Evolutionary conservation across 2,888 invertebrate genomes (phyloP).

Genomic region (Sisyra terminalis): DNA sequence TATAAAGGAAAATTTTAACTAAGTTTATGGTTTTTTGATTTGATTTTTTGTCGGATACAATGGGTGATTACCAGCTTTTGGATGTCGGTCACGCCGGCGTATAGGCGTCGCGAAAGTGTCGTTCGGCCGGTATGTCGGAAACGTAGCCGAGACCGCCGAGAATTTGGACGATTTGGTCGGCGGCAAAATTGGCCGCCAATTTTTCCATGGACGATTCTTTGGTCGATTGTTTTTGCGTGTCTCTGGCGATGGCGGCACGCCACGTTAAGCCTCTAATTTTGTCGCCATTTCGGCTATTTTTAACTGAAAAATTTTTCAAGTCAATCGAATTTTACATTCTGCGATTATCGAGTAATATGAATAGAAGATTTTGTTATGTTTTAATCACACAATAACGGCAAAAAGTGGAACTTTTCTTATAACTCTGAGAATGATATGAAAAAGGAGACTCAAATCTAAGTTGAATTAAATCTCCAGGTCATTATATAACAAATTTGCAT

Average conservation of each 20-base stretch:
- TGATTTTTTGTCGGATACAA: too few relatives aligned
- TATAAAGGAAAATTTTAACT: constrained; percentile 1
- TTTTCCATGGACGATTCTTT: constrained; percentile 64
- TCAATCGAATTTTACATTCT: not conserved
- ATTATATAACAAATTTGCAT: too few relatives aligned
- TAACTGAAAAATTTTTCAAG: constrained; percentile 24
- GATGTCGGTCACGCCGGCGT: constrained; percentile 64
- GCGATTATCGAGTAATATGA: not conserved
- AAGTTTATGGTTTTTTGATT: too few relatives aligned
- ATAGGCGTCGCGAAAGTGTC: constrained; percentile 67
- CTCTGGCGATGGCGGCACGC: constrained; percentile 46
- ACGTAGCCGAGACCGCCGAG: constrained; percentile 59
- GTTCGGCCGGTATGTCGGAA: constrained; percentile 50
- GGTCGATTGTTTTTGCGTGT: constrained; percentile 32
- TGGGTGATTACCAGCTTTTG: constrained; percentile 56
- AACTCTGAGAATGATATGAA: too few relatives aligned
- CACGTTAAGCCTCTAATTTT: constrained; percentile 48
- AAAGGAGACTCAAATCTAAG: too few relatives aligned
- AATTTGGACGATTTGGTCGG: constrained; percentile 58
- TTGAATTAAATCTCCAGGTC: too few relatives aligned
- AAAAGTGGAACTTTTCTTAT: too few relatives aligned
- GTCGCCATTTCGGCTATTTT: constrained; percentile 55
- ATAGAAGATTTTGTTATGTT: too few relatives aligned
- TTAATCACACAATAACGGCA: too few relatives aligned
- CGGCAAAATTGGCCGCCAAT: constrained; percentile 46